Percentiles rank a stretch among this genome's conserved stretches.
Evolutionary conservation across 92 coral and sea anemone genomes (phyloP).

Genomic region (Zoanthus gigantus): DNA sequence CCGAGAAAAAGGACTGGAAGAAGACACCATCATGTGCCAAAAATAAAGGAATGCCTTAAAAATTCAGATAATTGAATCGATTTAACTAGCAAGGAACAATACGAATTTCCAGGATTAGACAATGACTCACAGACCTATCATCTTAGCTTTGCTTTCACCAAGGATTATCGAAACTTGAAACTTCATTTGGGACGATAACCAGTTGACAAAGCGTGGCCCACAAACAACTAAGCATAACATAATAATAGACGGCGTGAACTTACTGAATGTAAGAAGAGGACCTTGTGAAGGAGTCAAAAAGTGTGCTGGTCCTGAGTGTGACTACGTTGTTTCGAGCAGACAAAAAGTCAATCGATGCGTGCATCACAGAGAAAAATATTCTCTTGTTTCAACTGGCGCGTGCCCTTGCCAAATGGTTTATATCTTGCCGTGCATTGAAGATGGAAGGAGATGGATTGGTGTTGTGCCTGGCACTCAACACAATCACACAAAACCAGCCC

Average conservation of each 20-base stretch:
- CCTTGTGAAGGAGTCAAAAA: slow-evolving; percentile 68
- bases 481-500: slow-evolving; percentile 61
- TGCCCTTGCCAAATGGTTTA: slow-evolving; percentile 60
- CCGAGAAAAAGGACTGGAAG: slow-evolving; percentile 50
- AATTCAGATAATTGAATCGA: slow-evolving; percentile 31
- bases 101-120: slow-evolving; percentile 73
- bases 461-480: slow-evolving; percentile 65
- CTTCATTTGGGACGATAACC: slow-evolving; percentile 65
- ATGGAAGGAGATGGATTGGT: slow-evolving; percentile 63
- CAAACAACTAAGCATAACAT: slow-evolving; percentile 44
- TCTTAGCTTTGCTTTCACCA: not conserved
- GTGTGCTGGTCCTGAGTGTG: slow-evolving; percentile 47
- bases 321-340: slow-evolving; percentile 58
- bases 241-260: slow-evolving; percentile 21
- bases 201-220: slow-evolving; percentile 59
- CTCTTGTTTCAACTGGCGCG: slow-evolving; percentile 53
- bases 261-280: slow-evolving; percentile 51
- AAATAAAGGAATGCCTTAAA: slow-evolving; percentile 44
- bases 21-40: slow-evolving; percentile 65
- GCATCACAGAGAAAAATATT: slow-evolving; percentile 40
- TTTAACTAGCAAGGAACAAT: slow-evolving; percentile 45
- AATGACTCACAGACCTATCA: slow-evolving; percentile 14
- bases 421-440: slow-evolving; percentile 61
- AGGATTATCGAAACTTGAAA: slow-evolving; percentile 35
- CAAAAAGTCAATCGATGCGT: slow-evolving; percentile 61